Conservation (phyloP, 2,797 vertebrate species). For the Coregonus suidteri region DNA sequence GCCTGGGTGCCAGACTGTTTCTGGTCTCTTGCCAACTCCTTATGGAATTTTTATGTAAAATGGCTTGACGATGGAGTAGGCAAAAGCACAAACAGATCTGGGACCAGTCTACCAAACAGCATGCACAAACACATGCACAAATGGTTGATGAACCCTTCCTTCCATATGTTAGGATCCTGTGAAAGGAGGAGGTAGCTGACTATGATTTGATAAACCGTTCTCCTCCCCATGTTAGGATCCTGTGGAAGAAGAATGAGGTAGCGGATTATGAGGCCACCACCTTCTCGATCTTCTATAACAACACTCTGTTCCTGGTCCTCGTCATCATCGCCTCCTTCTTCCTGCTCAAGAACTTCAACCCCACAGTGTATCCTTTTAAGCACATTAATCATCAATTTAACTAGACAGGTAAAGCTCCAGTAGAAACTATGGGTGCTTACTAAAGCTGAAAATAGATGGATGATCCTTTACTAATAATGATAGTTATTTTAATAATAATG, state of each 20-base stretch:
- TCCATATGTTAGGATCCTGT: conserved; percentile 84
- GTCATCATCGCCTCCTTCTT: conserved; percentile 97
- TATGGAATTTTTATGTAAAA: no score
- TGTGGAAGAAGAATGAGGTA: conserved; percentile 99
- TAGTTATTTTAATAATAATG: neutral
- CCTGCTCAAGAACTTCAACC: conserved; percentile 97
- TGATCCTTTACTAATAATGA: neutral
- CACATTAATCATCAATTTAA: neutral
- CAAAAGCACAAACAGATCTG: no score
- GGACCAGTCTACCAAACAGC: no score
- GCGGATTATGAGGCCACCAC: conserved; percentile 98
- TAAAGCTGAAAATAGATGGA: neutral
- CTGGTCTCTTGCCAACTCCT: no score
- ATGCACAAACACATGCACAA: no score
- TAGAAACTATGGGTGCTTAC: neutral
- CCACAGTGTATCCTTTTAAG: conserved; percentile 94
- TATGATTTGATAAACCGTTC: conserved; percentile 73
- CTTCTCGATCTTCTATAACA: conserved; percentile 99
- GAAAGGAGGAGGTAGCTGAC: conserved; percentile 99
- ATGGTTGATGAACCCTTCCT: neutral
- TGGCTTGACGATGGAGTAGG: no score
- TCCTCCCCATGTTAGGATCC: conserved; percentile 77
- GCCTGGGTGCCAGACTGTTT: no score
- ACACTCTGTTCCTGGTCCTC: conserved; percentile 93
- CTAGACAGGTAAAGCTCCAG: neutral